Base-by-base conservation (phyloP, 1,140 invertebrate genomes). In the Drosophila pandora region DNA sequence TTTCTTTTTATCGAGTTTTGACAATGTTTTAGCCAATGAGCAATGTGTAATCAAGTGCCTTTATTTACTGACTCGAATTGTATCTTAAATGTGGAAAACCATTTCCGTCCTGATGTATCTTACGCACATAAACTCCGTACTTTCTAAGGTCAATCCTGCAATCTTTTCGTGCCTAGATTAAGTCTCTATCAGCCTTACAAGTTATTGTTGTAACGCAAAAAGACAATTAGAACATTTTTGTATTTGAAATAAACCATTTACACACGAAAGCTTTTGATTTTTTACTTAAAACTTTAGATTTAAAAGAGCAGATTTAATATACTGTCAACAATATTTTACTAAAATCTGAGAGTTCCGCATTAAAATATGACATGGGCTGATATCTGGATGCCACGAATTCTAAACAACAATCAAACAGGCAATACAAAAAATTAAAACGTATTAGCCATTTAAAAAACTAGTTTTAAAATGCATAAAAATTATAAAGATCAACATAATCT, bases 201-300 rank as follows among this genome's bases (percentile, higher is more conserved):
- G 61, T 88, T 87, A 61, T 71, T 82, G 60, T 75, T 87, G 74
- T 82, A 87, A 70, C 17, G 43, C 54, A 64, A 70, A 64, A 70
- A 55, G 25, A 68, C 22, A 56, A 63, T 45, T 72, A 73, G 53
- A 49, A 48, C 48, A 73, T 76, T 73, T 79, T 63, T 84, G 60
- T 70, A 76, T 72, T 59, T 39, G 23, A 30, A 85, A 80, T 87
- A 81, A 84, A 84, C 13, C 23, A 50, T 78, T 59, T 63, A 53
- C 39, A 78, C 34, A 56, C 52, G 43, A 68, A 13, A 6, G 10
- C 34, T 4, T n/a, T 32, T 2, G 8, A 32, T 2, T 32, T 32
- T 17, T 17, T 17, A 17, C 17, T 17, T 17, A 17, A 17, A 17
- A 17, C 17, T 17, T 17, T 17, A 17, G 17, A 17, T 17, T 17